A percentile compares a stretch with the other conserved stretches of the same genome.
phyloP scores from a whole-genome alignment of 2,113 vertebrate species.

The Syrmaticus mikado region DNA sequence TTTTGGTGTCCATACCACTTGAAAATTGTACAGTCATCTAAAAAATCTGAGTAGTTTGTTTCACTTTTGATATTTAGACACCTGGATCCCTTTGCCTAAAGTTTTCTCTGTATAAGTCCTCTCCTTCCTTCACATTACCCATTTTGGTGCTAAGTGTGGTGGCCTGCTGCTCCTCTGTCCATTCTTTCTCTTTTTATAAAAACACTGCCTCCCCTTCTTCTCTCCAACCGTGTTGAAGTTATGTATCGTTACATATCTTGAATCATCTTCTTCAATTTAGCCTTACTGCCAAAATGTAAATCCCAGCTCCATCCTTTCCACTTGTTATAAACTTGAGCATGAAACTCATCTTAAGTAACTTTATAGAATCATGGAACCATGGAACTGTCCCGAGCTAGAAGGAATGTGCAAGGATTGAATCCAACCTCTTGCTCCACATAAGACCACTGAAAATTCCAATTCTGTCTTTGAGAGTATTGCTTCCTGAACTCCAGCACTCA shows the following conservation, averaged over 20 bases:
- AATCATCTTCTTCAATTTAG: not conserved
- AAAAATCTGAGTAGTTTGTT: not conserved
- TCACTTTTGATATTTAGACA: not conserved
- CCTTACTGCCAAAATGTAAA: not conserved
- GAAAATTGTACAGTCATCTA: not conserved
- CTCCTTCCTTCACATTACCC: not conserved
- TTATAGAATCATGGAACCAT: not conserved
- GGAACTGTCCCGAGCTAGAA: not conserved
- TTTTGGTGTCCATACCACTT: not conserved
- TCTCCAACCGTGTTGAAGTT: not conserved
- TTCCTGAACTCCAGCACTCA: not conserved
- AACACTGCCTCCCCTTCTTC: not conserved
- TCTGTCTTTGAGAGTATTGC: not conserved
- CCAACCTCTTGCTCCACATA: not conserved
- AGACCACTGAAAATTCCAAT: not conserved
- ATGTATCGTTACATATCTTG: not conserved
- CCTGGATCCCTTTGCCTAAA: not conserved
- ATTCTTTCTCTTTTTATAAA: not conserved
- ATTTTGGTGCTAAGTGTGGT: not conserved
- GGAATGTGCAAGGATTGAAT: not conserved
- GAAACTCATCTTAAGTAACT: accelerated
- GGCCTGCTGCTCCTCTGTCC: not conserved
- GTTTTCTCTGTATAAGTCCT: not conserved
- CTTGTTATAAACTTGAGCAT: not conserved
- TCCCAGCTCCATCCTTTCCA: not conserved